Base-by-base conservation (phyloP, 1,140 invertebrate species). In the Drosophila asahinai region DNA sequence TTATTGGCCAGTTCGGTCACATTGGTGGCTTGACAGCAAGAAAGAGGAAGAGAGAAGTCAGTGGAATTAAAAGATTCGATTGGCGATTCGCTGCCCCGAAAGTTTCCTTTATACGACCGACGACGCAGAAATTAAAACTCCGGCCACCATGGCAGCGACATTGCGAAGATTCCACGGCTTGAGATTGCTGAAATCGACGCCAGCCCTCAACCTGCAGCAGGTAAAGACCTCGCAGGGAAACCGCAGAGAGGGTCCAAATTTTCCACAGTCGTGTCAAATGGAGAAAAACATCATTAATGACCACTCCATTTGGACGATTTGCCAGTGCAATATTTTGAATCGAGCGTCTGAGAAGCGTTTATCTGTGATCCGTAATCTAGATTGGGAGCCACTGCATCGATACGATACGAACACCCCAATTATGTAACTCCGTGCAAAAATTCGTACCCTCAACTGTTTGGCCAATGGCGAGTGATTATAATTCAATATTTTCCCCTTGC, bases 141-240 rank as follows among this genome's bases (percentile, higher is more conserved):
- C 93, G 93, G 83, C 94, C 95, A 97, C 95, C 94, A 97, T 97
- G 96, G 96, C 96, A 95, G 96, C 96, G 92, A 95, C 95, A 93
- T 95, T 97, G 93, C 95, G 96, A 94, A 95, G 96, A 94, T 95
- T 97, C 95, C 96, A 95, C 94, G 96, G 96, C 94, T 95, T 96
- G 93, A 95, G 95, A 93, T 81, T 93, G 79, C 83, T 93, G 45
- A 93, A 92, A 86, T 83, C 92, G 38, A 80, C 68, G 65, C 81
- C 90, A 63, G 77, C 90, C 27, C 59, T 92, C 62, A 92, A 83
- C 72, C 82, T 92, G 67, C 91, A 92, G 81, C 91, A 92, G 91
- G 91, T 92, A 92, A 91, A 57, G 51, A 43, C 36, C 25, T 15
- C 42, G 14, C 19, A 25, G 40, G 58, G 2, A 40, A 52, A 42